phyloP scores from a whole-genome alignment of 2,797 vertebrate genomes.

The Macropus fuliginosus region DNA sequence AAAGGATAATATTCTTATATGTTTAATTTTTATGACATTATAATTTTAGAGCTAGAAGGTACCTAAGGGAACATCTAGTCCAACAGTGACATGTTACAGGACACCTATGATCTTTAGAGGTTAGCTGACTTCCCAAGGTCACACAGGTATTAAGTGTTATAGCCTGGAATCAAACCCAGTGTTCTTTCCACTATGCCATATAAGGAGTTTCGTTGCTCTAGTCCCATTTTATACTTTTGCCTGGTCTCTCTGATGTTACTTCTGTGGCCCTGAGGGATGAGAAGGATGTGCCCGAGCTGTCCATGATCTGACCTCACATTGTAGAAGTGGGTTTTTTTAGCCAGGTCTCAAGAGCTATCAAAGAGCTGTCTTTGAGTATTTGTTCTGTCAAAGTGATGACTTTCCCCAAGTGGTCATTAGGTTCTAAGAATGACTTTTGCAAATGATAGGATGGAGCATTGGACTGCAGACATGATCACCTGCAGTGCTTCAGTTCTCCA shows the following conservation, averaged over 20 bases:
- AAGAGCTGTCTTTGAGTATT: neutral
- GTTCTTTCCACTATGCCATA: neutral
- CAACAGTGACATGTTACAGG: neutral
- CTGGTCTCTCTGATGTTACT: neutral
- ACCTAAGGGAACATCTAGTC: neutral
- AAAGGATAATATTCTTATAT: neutral
- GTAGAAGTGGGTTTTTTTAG: neutral
- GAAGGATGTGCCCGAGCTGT: neutral
- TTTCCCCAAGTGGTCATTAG: neutral
- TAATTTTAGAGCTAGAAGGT: neutral
- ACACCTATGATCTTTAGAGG: neutral
- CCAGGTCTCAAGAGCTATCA: neutral
- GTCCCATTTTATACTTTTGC: constrained; percentile 18
- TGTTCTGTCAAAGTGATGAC: neutral
- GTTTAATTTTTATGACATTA: neutral
- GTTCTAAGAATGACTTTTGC: neutral
- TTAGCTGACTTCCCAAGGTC: neutral
- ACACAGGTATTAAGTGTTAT: neutral
- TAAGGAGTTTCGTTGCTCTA: neutral
- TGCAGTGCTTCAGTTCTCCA: neutral
- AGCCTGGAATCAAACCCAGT: neutral
- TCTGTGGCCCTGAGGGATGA: neutral
- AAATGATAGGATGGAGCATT: neutral
- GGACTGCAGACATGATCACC: neutral
- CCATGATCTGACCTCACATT: neutral